A percentile compares a stretch with the other conserved stretches of the same genome.
Conservation (phyloP, 64 coral and sea anemone genomes). For the Hydrozoanthus tunicans region DNA sequence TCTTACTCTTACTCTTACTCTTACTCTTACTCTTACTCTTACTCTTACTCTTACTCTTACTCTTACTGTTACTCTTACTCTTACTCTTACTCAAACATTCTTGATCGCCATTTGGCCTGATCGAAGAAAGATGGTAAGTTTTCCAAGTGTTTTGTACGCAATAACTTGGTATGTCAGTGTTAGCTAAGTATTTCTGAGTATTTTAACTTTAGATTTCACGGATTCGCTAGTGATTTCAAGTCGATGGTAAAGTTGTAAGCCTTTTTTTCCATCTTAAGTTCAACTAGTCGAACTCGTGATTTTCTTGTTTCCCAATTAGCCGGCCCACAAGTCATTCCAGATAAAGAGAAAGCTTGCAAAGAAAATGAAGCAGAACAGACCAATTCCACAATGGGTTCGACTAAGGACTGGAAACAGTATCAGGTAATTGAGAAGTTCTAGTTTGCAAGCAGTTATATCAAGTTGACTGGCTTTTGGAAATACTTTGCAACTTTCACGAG, state of each 20-base stretch:
- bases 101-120: conserved; percentile 37
- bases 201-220: neutral
- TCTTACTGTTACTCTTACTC: no score
- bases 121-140: conserved; percentile 77
- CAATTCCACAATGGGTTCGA: conserved; percentile 98
- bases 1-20: no score
- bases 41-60: no score
- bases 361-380: conserved; percentile 97
- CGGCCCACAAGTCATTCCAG: conserved; percentile 90
- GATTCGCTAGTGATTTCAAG: neutral
- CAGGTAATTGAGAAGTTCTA: conserved; percentile 37
- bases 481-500: no score
- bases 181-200: neutral
- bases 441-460: neutral
- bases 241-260: conserved; percentile 52
- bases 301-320: conserved; percentile 56
- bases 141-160: conserved; percentile 16
- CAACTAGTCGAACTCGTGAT: neutral
- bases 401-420: conserved; percentile 96
- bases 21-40: no score
- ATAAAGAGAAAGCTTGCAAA: conserved; percentile 93
- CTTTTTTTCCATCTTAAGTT: neutral
- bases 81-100: no score
- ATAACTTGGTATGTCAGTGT: neutral
- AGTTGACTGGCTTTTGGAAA: neutral